Conservation (phyloP, 2,113 vertebrate genomes). For the Tupaia chinensis region DNA sequence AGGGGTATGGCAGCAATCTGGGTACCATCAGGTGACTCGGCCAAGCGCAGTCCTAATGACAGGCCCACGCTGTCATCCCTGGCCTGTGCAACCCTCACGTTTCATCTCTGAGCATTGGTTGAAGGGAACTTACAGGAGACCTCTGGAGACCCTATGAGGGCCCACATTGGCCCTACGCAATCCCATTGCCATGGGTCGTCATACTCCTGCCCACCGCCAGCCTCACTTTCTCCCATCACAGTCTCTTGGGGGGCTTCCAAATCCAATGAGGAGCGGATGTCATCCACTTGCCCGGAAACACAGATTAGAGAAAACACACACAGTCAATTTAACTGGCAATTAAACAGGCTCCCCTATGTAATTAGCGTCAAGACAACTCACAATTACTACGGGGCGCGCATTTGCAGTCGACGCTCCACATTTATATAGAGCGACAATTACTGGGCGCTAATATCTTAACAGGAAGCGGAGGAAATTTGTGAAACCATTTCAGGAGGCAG, state of each 20-base stretch:
- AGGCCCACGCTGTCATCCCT: background rate
- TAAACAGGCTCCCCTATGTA: slow-evolving; percentile 84
- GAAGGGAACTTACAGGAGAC: background rate
- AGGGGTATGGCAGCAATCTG: no score
- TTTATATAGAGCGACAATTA: slow-evolving; percentile 75
- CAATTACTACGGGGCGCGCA: slow-evolving; percentile 76
- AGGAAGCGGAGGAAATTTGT: slow-evolving; percentile 62
- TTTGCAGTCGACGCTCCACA: slow-evolving; percentile 58
- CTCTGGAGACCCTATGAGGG: background rate
- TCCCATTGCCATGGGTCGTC: background rate
- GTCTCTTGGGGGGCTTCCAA: slow-evolving; percentile 31
- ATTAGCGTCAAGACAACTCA: slow-evolving; percentile 85
- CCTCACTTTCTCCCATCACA: background rate
- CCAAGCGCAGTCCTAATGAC: rapidly evolving
- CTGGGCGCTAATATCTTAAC: slow-evolving; percentile 78
- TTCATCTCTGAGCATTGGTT: background rate
- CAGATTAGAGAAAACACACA: slow-evolving; percentile 85
- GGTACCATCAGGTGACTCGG: background rate
- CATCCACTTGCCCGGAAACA: slow-evolving; percentile 81
- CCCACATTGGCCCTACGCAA: rapidly evolving
- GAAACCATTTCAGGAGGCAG: slow-evolving; percentile 65
- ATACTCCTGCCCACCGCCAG: background rate
- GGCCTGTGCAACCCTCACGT: background rate
- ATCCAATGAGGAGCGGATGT: slow-evolving; percentile 71
- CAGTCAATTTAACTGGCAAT: slow-evolving; percentile 85